Evolutionary conservation across 35 echinoderm and acorn worm genomes (phyloP).

Genomic region (Holothuria glaberrima): DNA sequence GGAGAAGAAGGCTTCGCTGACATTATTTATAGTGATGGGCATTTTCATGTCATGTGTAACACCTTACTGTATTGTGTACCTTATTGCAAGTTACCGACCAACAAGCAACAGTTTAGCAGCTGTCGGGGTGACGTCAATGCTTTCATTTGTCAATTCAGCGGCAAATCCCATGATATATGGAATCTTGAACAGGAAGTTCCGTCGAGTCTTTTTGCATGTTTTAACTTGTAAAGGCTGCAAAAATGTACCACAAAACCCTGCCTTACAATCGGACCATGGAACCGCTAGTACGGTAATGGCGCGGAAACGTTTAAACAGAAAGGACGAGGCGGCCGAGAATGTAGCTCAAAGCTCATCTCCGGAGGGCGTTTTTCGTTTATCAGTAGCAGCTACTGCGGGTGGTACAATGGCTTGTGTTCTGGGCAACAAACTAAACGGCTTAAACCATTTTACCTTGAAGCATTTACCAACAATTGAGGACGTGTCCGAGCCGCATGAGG

Average conservation of each 20-base stretch:
- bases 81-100: constrained; percentile 57
- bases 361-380: neutral
- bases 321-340: neutral
- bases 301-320: constrained; percentile 7
- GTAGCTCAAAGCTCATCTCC: neutral
- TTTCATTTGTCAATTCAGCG: constrained; percentile 84
- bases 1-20: constrained; percentile 85
- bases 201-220: constrained; percentile 78
- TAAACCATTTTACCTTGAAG: constrained; percentile 20
- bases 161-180: constrained; percentile 94
- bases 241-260: neutral
- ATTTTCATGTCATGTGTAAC: constrained; percentile 90
- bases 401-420: constrained; percentile 41
- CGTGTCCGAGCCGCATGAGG: constrained; percentile 6
- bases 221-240: constrained; percentile 56
- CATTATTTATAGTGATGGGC: constrained; percentile 82
- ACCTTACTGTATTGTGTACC: constrained; percentile 81
- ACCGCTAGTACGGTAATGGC: constrained; percentile 50
- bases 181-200: constrained; percentile 90
- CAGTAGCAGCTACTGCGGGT: constrained; percentile 11
- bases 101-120: constrained; percentile 44
- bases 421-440: neutral
- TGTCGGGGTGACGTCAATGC: constrained; percentile 78
- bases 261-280: constrained; percentile 33
- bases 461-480: constrained; percentile 39